phyloP scores from a whole-genome alignment of 2,113 vertebrate species.

The Calyptommatus sinebrachiatus region DNA sequence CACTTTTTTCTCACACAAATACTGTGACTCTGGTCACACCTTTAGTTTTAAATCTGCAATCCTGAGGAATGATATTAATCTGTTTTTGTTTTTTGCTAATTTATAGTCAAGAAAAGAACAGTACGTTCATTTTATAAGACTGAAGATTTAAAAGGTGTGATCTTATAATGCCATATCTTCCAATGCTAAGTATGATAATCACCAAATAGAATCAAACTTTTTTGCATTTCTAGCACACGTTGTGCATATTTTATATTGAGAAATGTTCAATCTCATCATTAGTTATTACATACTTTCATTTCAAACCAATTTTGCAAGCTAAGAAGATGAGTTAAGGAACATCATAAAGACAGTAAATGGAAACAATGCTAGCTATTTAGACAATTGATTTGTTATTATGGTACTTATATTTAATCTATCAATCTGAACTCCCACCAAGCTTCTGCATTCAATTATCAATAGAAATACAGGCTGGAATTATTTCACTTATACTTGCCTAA shows the following conservation, averaged over 20 bases:
- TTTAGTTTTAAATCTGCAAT: no score
- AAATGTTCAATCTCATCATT: not conserved
- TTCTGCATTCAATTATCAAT: not conserved
- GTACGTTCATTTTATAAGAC: no score
- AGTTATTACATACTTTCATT: not conserved
- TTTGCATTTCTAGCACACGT: not conserved
- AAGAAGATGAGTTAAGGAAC: not conserved
- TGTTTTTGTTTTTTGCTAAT: no score
- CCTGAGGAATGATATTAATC: no score
- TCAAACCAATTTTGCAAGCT: not conserved
- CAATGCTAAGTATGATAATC: not conserved
- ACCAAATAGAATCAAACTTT: not conserved
- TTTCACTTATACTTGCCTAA: conserved; percentile 78
- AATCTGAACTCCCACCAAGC: not conserved
- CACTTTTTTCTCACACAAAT: no score
- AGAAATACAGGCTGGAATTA: not conserved
- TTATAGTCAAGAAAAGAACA: no score
- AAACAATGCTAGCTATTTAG: not conserved
- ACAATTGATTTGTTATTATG: not conserved
- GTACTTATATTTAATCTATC: not conserved
- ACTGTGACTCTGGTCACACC: no score
- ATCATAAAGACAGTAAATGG: not conserved
- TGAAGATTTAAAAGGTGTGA: no score
- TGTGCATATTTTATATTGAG: not conserved
- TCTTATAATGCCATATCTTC: not conserved